phyloP scores from a whole-genome alignment of 53 echinoderm and acorn worm genomes.

The Antedon mediterranea region DNA sequence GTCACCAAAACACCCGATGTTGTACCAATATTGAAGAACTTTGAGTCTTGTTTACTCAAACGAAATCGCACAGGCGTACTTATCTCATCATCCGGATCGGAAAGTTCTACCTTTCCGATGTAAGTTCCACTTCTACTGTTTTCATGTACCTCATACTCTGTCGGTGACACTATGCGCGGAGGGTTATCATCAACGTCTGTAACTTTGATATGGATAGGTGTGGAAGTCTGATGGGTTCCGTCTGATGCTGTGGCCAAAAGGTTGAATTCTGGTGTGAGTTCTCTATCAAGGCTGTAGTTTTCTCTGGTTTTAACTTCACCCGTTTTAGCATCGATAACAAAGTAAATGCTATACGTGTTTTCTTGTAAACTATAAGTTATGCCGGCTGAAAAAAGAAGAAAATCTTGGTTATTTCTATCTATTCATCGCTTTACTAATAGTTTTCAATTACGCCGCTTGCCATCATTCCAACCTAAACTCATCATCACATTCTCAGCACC shows the following conservation, averaged over 20 bases:
- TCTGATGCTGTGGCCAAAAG: not conserved
- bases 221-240: not conserved
- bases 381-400: not conserved
- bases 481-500: too few relatives aligned
- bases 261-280: not conserved
- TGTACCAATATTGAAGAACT: not conserved
- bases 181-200: not conserved
- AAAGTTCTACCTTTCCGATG: not conserved
- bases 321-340: not conserved
- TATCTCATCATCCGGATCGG: not conserved
- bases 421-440: too few relatives aligned
- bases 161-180: not conserved
- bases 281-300: not conserved
- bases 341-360: not conserved
- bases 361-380: not conserved
- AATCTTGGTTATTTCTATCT: too few relatives aligned
- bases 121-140: not conserved
- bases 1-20: not conserved
- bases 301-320: not conserved
- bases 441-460: too few relatives aligned
- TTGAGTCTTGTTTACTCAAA: not conserved
- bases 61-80: not conserved
- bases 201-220: not conserved
- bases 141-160: not conserved
- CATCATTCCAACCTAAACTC: too few relatives aligned